phyloP scores from a whole-genome alignment of 2,113 vertebrate species.

The Lutjanus erythropterus region DNA sequence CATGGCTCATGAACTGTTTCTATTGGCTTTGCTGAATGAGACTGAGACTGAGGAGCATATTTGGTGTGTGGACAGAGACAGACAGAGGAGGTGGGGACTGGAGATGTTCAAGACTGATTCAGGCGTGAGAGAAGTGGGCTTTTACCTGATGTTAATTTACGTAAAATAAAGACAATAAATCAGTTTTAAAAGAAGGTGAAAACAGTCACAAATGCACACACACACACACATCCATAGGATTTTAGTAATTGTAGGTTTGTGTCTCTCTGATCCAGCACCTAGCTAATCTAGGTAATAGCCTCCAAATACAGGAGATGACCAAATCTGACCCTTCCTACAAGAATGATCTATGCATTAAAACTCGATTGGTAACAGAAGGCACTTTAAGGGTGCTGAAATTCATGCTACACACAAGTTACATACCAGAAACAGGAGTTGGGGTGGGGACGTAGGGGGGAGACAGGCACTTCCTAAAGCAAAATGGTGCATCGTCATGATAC shows the following conservation, averaged over 20 bases:
- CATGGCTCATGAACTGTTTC: constrained; percentile 39
- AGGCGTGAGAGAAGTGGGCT: background rate
- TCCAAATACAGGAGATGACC: background rate
- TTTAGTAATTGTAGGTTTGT: background rate
- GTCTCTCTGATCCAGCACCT: background rate
- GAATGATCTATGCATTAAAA: constrained; percentile 53
- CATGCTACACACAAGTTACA: constrained; percentile 66
- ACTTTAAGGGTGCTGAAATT: constrained; percentile 56
- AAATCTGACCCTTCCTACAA: constrained; percentile 35
- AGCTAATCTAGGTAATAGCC: background rate
- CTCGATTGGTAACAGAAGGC: constrained; percentile 46
- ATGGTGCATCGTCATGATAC: constrained; percentile 51
- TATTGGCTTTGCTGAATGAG: constrained; percentile 36
- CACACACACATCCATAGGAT: background rate
- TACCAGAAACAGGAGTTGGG: constrained; percentile 59
- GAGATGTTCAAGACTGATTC: background rate
- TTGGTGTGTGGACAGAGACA: constrained; percentile 13
- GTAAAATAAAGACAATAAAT: background rate
- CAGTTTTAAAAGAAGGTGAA: constrained; percentile 2
- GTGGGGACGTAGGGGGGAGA: background rate
- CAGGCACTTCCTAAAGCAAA: constrained; percentile 22
- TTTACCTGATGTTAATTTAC: background rate
- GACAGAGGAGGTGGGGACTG: background rate
- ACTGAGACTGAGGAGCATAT: constrained; percentile 23
- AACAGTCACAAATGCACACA: background rate